These are phyloP conservation scores for Mirounga angustirostris DNA, from an alignment of 2,113 vertebrate species.

Conservation along the genomic window DNA sequence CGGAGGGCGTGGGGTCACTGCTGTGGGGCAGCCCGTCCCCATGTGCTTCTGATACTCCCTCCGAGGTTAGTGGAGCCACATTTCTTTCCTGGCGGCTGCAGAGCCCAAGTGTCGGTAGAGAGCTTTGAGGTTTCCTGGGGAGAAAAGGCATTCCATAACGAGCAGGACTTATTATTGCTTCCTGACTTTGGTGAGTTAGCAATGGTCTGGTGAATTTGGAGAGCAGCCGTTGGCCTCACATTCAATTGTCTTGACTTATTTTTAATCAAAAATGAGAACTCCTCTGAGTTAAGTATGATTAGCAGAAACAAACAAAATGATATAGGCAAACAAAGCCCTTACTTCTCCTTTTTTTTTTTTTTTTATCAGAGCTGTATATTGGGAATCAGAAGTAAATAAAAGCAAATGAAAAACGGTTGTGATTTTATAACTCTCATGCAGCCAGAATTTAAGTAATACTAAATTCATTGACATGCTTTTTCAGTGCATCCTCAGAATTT, in stretches of 20 bases:
- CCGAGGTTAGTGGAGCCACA: slow-evolving; percentile 71
- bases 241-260: slow-evolving; percentile 68
- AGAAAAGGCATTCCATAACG: slow-evolving; percentile 45
- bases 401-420: slow-evolving; percentile 2
- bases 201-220: slow-evolving; percentile 66
- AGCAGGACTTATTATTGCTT: slow-evolving; percentile 69
- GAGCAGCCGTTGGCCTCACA: slow-evolving; percentile 45
- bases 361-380: not conserved
- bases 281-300: slow-evolving; percentile 31
- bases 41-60: not conserved
- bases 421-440: not conserved
- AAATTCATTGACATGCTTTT: slow-evolving; percentile 2
- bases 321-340: not conserved
- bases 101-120: slow-evolving; percentile 40
- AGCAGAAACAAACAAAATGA: slow-evolving; percentile 47
- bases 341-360: not conserved
- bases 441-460: slow-evolving; percentile 41
- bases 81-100: slow-evolving; percentile 79
- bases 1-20: not conserved
- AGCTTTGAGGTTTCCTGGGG: slow-evolving; percentile 75
- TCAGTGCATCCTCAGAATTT: not conserved
- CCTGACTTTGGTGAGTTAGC: slow-evolving; percentile 66
- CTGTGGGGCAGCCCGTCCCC: not conserved
- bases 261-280: slow-evolving; percentile 58
- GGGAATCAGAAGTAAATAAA: slow-evolving; percentile 58